phyloP scores from a whole-genome alignment of 2,797 vertebrate genomes.

The Kryptolebias ocellatus region DNA sequence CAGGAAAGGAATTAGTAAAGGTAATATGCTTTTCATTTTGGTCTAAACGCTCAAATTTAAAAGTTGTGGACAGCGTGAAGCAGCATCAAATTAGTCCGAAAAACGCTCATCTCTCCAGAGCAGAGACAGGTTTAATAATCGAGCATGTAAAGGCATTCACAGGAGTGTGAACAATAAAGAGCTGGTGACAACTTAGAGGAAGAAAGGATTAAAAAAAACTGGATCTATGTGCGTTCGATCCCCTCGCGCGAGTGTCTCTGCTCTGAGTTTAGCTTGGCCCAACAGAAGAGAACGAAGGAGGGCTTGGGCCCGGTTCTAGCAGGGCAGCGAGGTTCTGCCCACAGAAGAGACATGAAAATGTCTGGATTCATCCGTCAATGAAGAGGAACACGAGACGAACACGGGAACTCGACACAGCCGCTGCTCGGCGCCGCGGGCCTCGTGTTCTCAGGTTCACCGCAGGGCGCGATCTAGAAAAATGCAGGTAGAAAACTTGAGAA shows the following conservation, averaged over 20 bases:
- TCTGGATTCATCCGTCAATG: conserved; percentile 80
- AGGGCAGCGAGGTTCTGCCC: conserved; percentile 80
- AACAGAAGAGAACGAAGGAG: conserved; percentile 80
- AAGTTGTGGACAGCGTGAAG: conserved; percentile 32
- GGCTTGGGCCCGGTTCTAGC: conserved; percentile 81
- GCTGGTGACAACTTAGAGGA: not conserved
- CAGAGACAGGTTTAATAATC: conserved; percentile 5
- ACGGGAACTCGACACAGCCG: conserved; percentile 14
- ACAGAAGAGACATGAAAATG: conserved; percentile 82
- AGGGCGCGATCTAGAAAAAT: not conserved
- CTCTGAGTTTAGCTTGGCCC: conserved; percentile 82
- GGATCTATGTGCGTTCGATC: conserved; percentile 68
- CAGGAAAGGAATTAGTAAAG: conserved; percentile 46
- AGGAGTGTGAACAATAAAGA: conserved; percentile 12
- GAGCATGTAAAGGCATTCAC: conserved; percentile 57
- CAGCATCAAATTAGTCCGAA: conserved; percentile 48
- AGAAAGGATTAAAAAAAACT: not conserved
- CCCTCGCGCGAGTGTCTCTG: conserved; percentile 79
- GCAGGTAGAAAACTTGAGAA: conserved; percentile 10
- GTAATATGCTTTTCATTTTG: conserved; percentile 46
- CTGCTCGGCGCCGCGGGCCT: not conserved
- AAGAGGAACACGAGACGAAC: conserved; percentile 36
- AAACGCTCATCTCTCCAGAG: conserved; percentile 16
- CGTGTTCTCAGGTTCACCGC: conserved; percentile 3
- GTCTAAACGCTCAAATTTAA: conserved; percentile 20